These are phyloP conservation scores for Sebastes variabilis DNA, from an alignment of 2,797 vertebrate species.

Conservation along the genomic window DNA sequence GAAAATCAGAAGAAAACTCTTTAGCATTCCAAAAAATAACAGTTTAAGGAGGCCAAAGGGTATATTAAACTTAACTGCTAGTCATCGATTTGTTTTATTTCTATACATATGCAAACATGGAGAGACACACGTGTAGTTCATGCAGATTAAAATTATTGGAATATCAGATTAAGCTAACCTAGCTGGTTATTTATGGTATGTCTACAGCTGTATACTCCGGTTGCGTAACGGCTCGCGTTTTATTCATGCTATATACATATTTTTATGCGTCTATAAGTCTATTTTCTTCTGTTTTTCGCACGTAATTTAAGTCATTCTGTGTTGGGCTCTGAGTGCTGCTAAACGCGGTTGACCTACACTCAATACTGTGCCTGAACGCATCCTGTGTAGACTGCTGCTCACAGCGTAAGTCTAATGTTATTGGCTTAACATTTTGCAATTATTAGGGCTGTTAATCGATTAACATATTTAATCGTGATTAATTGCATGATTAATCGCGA, in stretches of 20 bases:
- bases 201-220: no score
- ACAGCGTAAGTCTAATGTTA: neutral
- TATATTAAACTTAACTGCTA: neutral
- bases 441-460: no score
- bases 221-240: neutral
- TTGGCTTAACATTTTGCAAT: neutral
- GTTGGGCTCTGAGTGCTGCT: neutral
- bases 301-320: neutral
- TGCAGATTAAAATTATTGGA: neutral
- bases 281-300: neutral
- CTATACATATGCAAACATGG: neutral
- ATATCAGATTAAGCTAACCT: neutral
- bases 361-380: neutral
- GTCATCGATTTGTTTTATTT: neutral
- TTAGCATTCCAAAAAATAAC: neutral
- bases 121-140: neutral
- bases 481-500: no score
- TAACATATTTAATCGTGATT: no score
- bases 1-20: conserved; percentile 1
- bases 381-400: neutral
- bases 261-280: neutral
- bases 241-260: neutral
- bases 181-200: neutral
- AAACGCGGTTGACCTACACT: neutral
- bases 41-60: neutral